Evolutionary conservation across 2,888 invertebrate species (phyloP), one percentile per base, ranked within the genome.

Genomic region (Synanthedon formicaeformis): DNA sequence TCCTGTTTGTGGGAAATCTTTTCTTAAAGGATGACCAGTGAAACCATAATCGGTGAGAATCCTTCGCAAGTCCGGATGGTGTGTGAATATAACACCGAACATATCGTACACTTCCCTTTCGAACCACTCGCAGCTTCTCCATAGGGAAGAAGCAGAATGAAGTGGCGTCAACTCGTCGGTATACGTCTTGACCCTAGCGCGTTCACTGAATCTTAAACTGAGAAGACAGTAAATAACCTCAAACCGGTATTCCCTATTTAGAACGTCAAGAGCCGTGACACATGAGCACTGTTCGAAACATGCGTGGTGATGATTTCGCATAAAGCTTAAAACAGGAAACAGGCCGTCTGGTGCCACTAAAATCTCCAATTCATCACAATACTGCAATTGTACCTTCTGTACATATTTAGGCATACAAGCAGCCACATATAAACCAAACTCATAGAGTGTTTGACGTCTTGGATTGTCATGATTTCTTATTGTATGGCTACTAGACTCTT

Each of bases 31-130:
- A 61, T 88, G 86, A 0, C 88, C 87, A 45, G 53, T 57, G 52
- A 87, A 86, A 0, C 86, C 87, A 52, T 87, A 87, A 63, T 86
- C 86, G 0, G 86, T 86, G 3, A 86, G 65, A 53, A 86, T 64
- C 54, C 86, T 71, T 23, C 86, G 71, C 58, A 86, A 71, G 62
- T 86, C 86, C 0, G 86, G 86, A 58, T 86, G 85, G 61, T 85
- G 76, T 11, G 68, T 72, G 56, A 83, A 86, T 11, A 86, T 66
- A 4, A 86, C 60, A 3, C 86, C 86, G 54, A 74, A 86, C 80
- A 86, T 76, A 48, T 86, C 86, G 49, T 81, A 86, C 5, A 80
- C 71, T 67, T 86, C 86, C 55, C 86, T 71, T 59, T 86, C 86
- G 12, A 66, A 73, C 67, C 69, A 72, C 27, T 71, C 65, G 23